Evolutionary conservation across 2,888 invertebrate genomes (phyloP).

Genomic region (Thecophora atra): DNA sequence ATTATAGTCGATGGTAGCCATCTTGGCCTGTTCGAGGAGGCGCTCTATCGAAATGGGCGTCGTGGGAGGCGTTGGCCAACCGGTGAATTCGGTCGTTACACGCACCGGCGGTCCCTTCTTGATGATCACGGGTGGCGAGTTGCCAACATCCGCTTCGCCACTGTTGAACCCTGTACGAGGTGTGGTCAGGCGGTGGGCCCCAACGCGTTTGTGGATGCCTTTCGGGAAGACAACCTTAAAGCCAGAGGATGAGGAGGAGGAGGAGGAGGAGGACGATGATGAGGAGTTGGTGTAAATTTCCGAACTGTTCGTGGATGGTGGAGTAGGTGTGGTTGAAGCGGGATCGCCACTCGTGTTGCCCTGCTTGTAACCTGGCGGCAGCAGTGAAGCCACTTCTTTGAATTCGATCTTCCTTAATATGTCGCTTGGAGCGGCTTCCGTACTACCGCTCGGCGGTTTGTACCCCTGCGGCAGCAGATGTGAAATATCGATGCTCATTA

Average conservation of each 20-base stretch:
- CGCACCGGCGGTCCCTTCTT: slow-evolving; percentile 87
- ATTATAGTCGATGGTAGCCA: slow-evolving; percentile 70
- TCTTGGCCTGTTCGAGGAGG: slow-evolving; percentile 74
- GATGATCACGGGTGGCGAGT: slow-evolving; percentile 73
- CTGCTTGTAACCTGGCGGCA: slow-evolving; percentile 71
- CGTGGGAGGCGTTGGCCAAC: slow-evolving; percentile 89
- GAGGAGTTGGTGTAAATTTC: slow-evolving; percentile 50
- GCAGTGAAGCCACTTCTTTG: slow-evolving; percentile 66
- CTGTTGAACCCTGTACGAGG: slow-evolving; percentile 66
- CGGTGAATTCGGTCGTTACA: slow-evolving; percentile 89
- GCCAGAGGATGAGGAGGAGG: too few relatives aligned
- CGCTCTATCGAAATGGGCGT: slow-evolving; percentile 88
- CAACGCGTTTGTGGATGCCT: slow-evolving; percentile 70
- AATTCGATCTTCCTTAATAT: slow-evolving; percentile 58
- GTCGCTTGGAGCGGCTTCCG: slow-evolving; percentile 44
- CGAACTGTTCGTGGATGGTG: slow-evolving; percentile 49
- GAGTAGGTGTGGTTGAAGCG: slow-evolving; percentile 43
- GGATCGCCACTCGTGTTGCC: slow-evolving; percentile 37
- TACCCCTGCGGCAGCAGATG: slow-evolving; percentile 74
- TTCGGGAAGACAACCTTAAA: slow-evolving; percentile 83
- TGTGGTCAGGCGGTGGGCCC: slow-evolving; percentile 68
- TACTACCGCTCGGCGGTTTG: slow-evolving; percentile 57
- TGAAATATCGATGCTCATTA: slow-evolving; percentile 66
- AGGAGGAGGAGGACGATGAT: too few relatives aligned
- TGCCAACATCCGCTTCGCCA: slow-evolving; percentile 61